A percentile compares a stretch with the other conserved stretches of the same genome.
Evolutionary conservation across 2,888 invertebrate species (phyloP).

Genomic region (Rhingia rostrata): DNA sequence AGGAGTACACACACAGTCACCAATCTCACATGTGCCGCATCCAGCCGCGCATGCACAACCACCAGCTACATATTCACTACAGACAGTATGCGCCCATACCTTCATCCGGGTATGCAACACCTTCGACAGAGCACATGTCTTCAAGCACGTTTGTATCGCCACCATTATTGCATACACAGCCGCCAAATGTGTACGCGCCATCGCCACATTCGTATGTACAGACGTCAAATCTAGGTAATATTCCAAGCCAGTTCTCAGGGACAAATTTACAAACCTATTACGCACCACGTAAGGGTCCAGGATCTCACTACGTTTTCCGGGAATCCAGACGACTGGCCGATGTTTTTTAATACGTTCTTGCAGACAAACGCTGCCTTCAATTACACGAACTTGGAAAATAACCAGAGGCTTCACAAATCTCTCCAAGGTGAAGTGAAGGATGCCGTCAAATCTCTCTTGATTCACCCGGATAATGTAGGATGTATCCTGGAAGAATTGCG

Average conservation of each 20-base stretch:
- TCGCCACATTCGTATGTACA: constrained; percentile 26
- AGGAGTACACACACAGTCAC: not conserved
- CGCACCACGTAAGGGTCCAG: constrained; percentile 39
- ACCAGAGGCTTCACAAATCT: constrained; percentile 49
- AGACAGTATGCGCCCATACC: constrained; percentile 4
- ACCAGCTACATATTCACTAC: not conserved
- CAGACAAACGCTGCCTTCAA: constrained; percentile 54
- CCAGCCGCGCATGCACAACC: constrained; percentile 1
- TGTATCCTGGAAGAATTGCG: not conserved
- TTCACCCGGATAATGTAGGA: no score
- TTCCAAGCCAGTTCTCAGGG: constrained; percentile 3
- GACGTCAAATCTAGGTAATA: constrained; percentile 9
- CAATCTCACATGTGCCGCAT: not conserved
- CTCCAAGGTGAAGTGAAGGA: constrained; percentile 38
- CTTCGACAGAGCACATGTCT: constrained; percentile 1
- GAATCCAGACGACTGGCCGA: constrained; percentile 49
- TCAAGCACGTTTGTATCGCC: constrained; percentile 21
- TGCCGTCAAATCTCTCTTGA: no score
- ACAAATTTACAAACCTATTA: not conserved
- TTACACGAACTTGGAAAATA: constrained; percentile 62
- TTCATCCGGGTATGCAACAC: constrained; percentile 1
- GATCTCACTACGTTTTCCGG: constrained; percentile 66
- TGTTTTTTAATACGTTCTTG: constrained; percentile 59
- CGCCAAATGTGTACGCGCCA: constrained; percentile 11
- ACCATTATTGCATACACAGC: constrained; percentile 4